phyloP scores from a whole-genome alignment of 92 coral and sea anemone genomes.

The Metridium senile region DNA sequence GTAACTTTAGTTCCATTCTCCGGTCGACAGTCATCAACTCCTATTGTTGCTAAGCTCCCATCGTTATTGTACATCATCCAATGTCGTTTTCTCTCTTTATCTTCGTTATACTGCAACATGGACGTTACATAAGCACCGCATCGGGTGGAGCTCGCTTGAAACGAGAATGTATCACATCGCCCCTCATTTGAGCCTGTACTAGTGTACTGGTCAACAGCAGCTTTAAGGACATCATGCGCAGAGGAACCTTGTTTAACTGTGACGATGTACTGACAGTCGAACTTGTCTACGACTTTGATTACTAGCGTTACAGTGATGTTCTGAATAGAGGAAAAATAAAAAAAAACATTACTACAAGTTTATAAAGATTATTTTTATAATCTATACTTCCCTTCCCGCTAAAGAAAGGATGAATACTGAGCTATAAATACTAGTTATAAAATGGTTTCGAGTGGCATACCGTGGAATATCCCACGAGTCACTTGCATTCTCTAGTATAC shows the following conservation, averaged over 20 bases:
- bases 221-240: constrained; percentile 14
- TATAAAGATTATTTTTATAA: too few species aligned
- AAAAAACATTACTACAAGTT: neutral
- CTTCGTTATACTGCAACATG: neutral
- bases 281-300: neutral
- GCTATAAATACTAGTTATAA: too few species aligned
- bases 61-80: constrained; percentile 23
- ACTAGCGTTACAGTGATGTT: constrained; percentile 7
- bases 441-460: too few species aligned
- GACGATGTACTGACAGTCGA: constrained; percentile 8
- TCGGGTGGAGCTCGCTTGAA: constrained; percentile 7
- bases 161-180: neutral
- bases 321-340: neutral
- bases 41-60: constrained; percentile 23
- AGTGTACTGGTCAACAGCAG: neutral
- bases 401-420: too few species aligned
- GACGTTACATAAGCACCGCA: constrained; percentile 10
- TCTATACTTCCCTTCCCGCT: too few species aligned
- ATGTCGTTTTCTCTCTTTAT: neutral
- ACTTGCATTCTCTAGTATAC: too few species aligned
- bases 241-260: constrained; percentile 8
- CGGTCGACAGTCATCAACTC: constrained; percentile 12
- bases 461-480: too few species aligned
- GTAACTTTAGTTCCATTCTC: constrained; percentile 10
- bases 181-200: neutral